Percentiles rank a stretch among this genome's conserved stretches.
These are phyloP conservation scores for Lasiurus cinereus DNA, from an alignment of 2,113 vertebrate species.

Conservation along the genomic window DNA sequence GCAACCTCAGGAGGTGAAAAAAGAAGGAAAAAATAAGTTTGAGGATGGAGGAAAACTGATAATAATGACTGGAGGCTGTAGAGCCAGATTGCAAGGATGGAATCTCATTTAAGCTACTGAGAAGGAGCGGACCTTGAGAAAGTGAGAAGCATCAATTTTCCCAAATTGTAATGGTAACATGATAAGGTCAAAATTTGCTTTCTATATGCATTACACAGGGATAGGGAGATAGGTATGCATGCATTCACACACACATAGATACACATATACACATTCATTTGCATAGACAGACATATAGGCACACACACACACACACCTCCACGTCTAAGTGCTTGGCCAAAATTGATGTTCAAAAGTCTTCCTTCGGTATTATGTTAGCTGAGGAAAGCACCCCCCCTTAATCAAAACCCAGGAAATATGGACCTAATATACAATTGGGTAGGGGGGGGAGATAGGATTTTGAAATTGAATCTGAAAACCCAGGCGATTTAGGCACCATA, in stretches of 20 bases:
- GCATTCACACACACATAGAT: background rate
- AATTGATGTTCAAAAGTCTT: background rate
- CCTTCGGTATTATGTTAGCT: background rate
- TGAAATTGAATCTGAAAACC: constrained; percentile 57
- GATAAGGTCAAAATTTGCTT: background rate
- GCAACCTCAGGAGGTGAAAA: background rate
- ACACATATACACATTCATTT: background rate
- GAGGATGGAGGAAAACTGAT: background rate
- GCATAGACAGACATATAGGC: background rate
- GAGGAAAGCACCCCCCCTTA: background rate
- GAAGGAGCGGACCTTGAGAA: background rate
- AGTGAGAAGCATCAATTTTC: background rate
- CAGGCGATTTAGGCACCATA: constrained; percentile 38
- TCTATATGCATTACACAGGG: background rate
- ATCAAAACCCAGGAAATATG: constrained; percentile 38
- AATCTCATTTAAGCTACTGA: background rate
- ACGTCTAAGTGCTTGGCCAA: background rate
- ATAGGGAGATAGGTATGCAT: background rate
- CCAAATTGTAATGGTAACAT: background rate
- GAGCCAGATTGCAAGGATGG: background rate
- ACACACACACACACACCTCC: background rate
- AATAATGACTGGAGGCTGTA: background rate
- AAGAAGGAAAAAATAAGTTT: constrained; percentile 13
- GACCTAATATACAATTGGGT: background rate
- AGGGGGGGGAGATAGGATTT: background rate